These are phyloP conservation scores for Molanna angustata DNA, from an alignment of 2,888 invertebrate species.

Conservation along the genomic window DNA sequence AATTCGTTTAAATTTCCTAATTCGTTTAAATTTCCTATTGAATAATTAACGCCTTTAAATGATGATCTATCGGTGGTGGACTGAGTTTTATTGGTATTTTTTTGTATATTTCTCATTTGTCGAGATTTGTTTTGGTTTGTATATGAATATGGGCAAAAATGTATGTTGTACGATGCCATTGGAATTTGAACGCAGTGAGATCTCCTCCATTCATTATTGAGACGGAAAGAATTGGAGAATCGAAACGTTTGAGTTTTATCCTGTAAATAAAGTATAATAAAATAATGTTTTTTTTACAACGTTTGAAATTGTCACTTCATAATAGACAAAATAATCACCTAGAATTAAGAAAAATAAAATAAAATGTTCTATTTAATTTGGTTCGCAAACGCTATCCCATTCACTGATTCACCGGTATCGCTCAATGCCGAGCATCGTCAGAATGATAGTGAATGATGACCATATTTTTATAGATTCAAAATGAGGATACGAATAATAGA, in stretches of 20 bases:
- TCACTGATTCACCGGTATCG: too few species aligned
- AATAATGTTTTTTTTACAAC: too few species aligned
- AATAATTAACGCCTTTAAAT: conserved; percentile 14
- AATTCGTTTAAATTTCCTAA: too few species aligned
- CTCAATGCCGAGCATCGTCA: too few species aligned
- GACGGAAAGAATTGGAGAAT: conserved; percentile 24
- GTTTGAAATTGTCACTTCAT: too few species aligned
- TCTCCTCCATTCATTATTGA: conserved; percentile 18
- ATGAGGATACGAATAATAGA: too few species aligned
- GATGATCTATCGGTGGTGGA: conserved; percentile 3
- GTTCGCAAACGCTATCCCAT: too few species aligned
- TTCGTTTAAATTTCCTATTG: too few species aligned
- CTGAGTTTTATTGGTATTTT: conserved; percentile 12
- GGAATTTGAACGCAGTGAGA: conserved; percentile 17
- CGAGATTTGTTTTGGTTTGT: conserved; percentile 12
- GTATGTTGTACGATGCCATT: conserved; percentile 27
- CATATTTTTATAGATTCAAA: too few species aligned
- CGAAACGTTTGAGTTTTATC: conserved; percentile 26
- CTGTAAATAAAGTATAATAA: conserved; percentile 12
- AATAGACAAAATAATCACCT: not conserved
- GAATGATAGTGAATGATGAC: too few species aligned
- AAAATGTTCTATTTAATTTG: not conserved
- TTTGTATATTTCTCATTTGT: conserved; percentile 2
- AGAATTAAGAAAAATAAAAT: not conserved
- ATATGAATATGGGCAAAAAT: conserved; percentile 22